Evolutionary conservation across 2,888 invertebrate species (phyloP), one percentile per base, ranked within the genome.

Genomic region (Protophormia terraenovae): DNA sequence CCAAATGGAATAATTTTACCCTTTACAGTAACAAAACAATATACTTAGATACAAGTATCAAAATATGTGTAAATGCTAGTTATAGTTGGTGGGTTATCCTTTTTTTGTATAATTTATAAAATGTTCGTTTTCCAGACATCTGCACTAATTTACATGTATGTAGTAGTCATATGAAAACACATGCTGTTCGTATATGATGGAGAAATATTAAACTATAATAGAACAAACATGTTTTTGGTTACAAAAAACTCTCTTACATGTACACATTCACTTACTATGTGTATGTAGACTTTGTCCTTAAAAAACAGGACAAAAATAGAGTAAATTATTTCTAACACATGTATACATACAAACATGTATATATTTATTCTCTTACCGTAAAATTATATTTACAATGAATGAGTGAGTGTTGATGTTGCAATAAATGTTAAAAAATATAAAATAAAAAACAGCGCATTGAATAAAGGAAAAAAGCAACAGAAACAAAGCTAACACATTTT

Each of bases 301-400:
- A 45, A 55, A 72, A 53, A 58, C 38, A 83, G 35, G 29, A 66
- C 69, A 38, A 71, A 78, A 32, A 32, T 41, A 67, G 41, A 67
- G n/a, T 19, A 67, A 32, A 41, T 29, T 50, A 29, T 41, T 73
- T 83, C 24, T 67, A 45, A 47, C 16, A 72, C 35, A 47, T n/a
- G 29, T 16, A 41, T 24, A 67, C 29, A n/a, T 22, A n/a, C 41
- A 41, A 41, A 35, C 7, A 38, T 35, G 27, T 50, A 50, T 22
- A 45, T 41, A 53, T 53, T 32, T 71, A 19, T n/a, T 69, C 53
- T 41, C 47, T 71, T 55, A 27, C 38, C 55, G 64, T 55, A 75
- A 73, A 84, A 77, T 78, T 81, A 76, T 64, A 77, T 84, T 84
- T 77, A 47, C 60, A 81, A 22, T 22, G 67, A 78, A 50, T 55